Evolutionary conservation across 2,797 vertebrate genomes (phyloP).

Genomic region (Otolemur crassicaudatus): DNA sequence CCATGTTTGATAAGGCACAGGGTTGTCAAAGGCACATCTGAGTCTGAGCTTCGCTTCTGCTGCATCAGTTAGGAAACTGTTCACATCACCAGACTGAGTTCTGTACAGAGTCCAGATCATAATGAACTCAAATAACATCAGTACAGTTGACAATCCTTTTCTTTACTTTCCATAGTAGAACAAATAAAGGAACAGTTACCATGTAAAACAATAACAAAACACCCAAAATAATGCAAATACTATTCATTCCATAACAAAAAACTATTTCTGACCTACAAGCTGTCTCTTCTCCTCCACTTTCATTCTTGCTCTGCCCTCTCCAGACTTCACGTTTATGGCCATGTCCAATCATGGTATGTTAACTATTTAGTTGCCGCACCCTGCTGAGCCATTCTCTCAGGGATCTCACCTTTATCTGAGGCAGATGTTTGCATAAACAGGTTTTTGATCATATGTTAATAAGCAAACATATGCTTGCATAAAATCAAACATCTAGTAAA

Average conservation of each 20-base stretch:
- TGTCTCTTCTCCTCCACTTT: not conserved
- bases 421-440: not conserved
- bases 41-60: not conserved
- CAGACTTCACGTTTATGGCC: not conserved
- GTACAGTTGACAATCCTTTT: not conserved
- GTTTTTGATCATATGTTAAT: not conserved
- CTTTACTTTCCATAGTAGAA: slow-evolving; percentile 4
- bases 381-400: not conserved
- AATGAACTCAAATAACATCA: not conserved
- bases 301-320: not conserved
- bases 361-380: not conserved
- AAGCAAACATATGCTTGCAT: not conserved
- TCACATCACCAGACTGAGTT: not conserved
- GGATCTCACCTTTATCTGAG: not conserved
- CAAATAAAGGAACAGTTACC: not conserved
- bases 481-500: not conserved
- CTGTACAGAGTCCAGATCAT: not conserved
- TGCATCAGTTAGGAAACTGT: not conserved
- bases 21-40: slow-evolving; percentile 41
- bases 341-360: not conserved
- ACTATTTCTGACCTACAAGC: not conserved
- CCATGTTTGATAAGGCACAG: not conserved
- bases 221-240: not conserved
- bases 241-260: not conserved
- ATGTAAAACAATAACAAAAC: not conserved